Percentiles rank a stretch among this genome's conserved stretches.
These are phyloP conservation scores for Tenthredo scrophulariae DNA, from an alignment of 2,888 invertebrate species.

Conservation along the genomic window DNA sequence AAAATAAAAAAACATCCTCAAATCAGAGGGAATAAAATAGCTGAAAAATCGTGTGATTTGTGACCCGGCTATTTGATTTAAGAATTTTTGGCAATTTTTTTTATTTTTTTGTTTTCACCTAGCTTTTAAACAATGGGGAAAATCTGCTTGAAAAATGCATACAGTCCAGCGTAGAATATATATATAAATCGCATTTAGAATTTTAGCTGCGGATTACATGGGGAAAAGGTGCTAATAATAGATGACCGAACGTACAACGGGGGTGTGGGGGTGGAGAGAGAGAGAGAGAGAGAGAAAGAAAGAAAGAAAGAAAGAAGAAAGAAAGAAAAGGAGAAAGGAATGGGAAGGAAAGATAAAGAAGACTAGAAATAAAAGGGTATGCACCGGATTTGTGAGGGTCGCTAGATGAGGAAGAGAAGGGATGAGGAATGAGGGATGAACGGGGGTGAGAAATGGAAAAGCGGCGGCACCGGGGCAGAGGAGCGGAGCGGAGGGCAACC, in stretches of 20 bases:
- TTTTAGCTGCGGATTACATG: conserved; percentile 64
- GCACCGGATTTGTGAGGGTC: conserved; percentile 50
- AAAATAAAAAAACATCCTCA: no score
- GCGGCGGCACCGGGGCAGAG: conserved; percentile 67
- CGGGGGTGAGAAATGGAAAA: conserved; percentile 64
- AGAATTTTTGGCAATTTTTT: no score
- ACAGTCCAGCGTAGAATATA: background rate
- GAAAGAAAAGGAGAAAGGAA: conserved; percentile 55
- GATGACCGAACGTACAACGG: conserved; percentile 65
- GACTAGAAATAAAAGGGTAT: background rate
- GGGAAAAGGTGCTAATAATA: conserved; percentile 68
- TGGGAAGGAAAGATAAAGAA: conserved; percentile 33
- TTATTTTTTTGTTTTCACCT: no score
- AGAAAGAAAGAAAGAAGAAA: conserved; percentile 15
- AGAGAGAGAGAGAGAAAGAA: conserved; percentile 55
- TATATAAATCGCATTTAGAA: conserved; percentile 38
- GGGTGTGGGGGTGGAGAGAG: conserved; percentile 58
- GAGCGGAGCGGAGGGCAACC: conserved; percentile 69
- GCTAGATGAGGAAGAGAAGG: conserved; percentile 39
- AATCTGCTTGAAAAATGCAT: background rate
- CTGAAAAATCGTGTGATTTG: no score
- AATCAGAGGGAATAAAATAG: no score
- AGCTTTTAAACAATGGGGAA: background rate
- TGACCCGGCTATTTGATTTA: no score
- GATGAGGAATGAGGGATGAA: conserved; percentile 46